Conservation (phyloP, 1,140 invertebrate genomes). For the Drosophila varians region DNA sequence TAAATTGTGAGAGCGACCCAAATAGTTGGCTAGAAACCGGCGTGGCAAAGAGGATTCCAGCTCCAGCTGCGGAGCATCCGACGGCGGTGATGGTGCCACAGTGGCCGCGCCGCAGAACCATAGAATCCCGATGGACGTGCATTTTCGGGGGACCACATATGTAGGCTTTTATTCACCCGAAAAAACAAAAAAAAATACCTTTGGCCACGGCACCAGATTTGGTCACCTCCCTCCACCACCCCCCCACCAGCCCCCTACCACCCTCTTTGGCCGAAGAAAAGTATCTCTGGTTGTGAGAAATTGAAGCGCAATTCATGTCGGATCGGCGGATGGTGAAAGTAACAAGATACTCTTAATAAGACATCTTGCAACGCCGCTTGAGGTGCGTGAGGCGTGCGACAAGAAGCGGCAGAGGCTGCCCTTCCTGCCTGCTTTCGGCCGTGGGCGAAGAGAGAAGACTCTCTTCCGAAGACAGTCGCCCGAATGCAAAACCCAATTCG, state of each 20-base stretch:
- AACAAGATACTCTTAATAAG: constrained; percentile 83
- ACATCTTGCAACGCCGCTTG: constrained; percentile 56
- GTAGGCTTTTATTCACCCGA: constrained; percentile 5
- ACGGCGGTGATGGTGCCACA: not conserved
- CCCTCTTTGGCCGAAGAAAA: constrained; percentile 4
- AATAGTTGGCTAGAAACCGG: constrained; percentile 82
- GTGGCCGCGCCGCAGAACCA: constrained; percentile 3
- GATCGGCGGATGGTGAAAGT: constrained; percentile 79
- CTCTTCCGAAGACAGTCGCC: not conserved
- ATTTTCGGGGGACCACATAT: not conserved
- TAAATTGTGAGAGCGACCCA: constrained; percentile 84
- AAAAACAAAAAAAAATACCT: no score
- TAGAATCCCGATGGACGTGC: constrained; percentile 14
- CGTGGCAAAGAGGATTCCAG: constrained; percentile 68
- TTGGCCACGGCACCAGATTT: constrained; percentile 36
- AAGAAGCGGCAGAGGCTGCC: constrained; percentile 5
- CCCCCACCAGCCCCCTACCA: not conserved
- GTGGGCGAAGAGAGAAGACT: not conserved
- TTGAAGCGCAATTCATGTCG: constrained; percentile 80
- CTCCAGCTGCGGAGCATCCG: not conserved
- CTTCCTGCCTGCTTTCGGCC: constrained; percentile 8
- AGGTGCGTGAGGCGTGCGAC: constrained; percentile 68
- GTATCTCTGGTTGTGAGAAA: constrained; percentile 61
- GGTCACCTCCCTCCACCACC: constrained; percentile 35
- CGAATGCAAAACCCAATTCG: constrained; percentile 40